Conservation (phyloP, 2,113 vertebrate genomes). For the Sitta europaea region DNA sequence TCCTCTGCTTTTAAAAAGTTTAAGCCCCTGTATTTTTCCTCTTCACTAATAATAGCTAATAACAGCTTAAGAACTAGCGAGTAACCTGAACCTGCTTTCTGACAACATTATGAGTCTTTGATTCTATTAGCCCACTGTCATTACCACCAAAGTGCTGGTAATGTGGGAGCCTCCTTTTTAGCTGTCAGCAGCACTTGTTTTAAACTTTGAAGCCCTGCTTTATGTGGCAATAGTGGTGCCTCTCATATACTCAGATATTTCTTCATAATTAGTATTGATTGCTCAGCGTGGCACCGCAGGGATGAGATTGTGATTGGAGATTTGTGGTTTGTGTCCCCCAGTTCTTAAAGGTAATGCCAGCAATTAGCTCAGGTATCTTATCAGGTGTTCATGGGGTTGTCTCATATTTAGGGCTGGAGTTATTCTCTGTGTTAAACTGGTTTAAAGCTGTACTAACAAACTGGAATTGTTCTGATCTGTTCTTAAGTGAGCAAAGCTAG, state of each 20-base stretch:
- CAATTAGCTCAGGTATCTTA: neutral
- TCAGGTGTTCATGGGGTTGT: neutral
- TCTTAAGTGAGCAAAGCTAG: neutral
- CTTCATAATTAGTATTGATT: conserved; percentile 32
- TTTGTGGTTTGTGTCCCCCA: neutral
- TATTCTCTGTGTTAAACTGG: neutral
- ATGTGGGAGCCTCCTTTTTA: conserved; percentile 38
- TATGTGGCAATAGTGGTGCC: conserved; percentile 8
- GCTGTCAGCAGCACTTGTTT: conserved; percentile 49
- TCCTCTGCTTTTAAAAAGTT: conserved; percentile 63
- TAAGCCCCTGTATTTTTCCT: conserved; percentile 47
- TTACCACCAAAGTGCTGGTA: conserved; percentile 48
- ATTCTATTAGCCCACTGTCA: conserved; percentile 57
- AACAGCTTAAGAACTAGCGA: conserved; percentile 40
- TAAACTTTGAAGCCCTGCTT: conserved; percentile 37
- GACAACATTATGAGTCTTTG: conserved; percentile 49
- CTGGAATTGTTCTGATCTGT: neutral
- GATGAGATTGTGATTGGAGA: neutral
- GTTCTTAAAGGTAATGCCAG: neutral
- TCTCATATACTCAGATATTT: neutral
- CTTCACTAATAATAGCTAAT: conserved; percentile 60
- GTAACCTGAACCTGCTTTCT: conserved; percentile 63
- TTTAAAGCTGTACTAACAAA: neutral
- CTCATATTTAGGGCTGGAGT: neutral
- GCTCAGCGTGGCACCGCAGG: neutral